Conservation (phyloP, 1,140 invertebrate species). For the Homarus americanus region DNA sequence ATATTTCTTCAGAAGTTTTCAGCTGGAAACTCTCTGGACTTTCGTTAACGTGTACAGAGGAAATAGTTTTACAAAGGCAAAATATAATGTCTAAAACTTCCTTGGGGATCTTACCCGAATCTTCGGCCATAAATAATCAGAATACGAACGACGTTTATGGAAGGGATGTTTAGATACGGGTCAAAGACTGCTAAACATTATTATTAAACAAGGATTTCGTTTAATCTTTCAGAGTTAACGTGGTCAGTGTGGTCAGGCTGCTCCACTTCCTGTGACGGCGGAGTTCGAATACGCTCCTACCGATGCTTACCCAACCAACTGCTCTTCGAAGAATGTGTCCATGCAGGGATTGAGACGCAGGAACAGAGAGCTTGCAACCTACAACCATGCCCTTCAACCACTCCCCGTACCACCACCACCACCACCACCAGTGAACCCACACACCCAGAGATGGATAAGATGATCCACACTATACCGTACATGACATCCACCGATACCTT, state of each 20-base stretch:
- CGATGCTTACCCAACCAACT: slow-evolving; percentile 49
- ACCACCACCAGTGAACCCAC: background rate
- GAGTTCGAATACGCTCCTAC: slow-evolving; percentile 55
- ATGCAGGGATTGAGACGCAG: slow-evolving; percentile 60
- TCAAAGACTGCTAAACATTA: too few relatives aligned
- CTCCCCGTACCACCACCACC: background rate
- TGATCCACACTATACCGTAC: background rate
- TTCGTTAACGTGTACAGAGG: too few relatives aligned
- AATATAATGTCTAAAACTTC: too few relatives aligned
- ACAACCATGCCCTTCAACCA: slow-evolving; percentile 56
- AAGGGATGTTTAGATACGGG: too few relatives aligned
- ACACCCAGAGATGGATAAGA: background rate
- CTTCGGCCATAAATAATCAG: too few relatives aligned
- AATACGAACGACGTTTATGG: too few relatives aligned
- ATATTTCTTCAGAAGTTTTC: too few relatives aligned
- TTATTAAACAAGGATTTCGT: too few relatives aligned
- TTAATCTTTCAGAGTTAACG: slow-evolving; percentile 48
- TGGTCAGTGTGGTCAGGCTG: slow-evolving; percentile 66
- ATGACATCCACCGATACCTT: slow-evolving; percentile 16
- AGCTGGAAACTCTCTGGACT: too few relatives aligned
- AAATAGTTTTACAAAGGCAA: too few relatives aligned
- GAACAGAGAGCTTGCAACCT: slow-evolving; percentile 57
- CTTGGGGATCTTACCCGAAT: too few relatives aligned
- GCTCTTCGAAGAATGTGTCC: slow-evolving; percentile 40
- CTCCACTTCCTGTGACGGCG: slow-evolving; percentile 61